Evolutionary conservation across 2,113 vertebrate genomes (phyloP).

Genomic region (Erinaceus europaeus): DNA sequence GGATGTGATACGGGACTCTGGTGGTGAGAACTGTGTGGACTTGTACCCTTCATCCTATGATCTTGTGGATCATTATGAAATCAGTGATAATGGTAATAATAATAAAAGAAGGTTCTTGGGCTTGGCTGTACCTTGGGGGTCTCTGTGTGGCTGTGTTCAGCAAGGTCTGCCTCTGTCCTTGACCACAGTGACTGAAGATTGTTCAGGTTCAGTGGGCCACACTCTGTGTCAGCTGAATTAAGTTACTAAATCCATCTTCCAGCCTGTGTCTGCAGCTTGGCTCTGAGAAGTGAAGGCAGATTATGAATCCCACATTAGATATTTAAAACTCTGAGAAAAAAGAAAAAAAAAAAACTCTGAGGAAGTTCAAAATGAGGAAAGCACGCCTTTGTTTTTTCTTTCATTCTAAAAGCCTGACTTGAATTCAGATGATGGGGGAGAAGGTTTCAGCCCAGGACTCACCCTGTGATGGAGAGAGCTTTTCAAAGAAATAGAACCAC

Average conservation of each 20-base stretch:
- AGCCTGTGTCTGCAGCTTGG: not conserved
- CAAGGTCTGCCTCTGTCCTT: accelerated
- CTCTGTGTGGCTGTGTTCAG: no score
- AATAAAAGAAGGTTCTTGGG: accelerated
- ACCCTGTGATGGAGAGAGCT: not conserved
- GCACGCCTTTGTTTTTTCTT: not conserved
- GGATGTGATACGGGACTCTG: no score
- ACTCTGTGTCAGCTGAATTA: not conserved
- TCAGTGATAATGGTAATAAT: no score
- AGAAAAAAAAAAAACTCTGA: not conserved
- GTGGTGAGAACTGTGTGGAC: no score
- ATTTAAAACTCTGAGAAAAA: not conserved
- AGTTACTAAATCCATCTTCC: not conserved
- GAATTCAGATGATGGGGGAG: not conserved
- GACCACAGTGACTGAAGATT: not conserved
- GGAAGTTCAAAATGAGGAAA: not conserved
- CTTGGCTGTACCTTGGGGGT: not conserved
- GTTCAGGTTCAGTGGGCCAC: not conserved
- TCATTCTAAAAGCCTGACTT: not conserved
- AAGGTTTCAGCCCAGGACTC: not conserved
- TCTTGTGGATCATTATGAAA: no score
- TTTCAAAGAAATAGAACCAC: not conserved
- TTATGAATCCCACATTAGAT: not conserved
- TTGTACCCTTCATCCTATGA: no score
- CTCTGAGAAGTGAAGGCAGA: not conserved